Conservation (phyloP, 2,113 vertebrate species). For the Phylloscopus trochiloides region DNA sequence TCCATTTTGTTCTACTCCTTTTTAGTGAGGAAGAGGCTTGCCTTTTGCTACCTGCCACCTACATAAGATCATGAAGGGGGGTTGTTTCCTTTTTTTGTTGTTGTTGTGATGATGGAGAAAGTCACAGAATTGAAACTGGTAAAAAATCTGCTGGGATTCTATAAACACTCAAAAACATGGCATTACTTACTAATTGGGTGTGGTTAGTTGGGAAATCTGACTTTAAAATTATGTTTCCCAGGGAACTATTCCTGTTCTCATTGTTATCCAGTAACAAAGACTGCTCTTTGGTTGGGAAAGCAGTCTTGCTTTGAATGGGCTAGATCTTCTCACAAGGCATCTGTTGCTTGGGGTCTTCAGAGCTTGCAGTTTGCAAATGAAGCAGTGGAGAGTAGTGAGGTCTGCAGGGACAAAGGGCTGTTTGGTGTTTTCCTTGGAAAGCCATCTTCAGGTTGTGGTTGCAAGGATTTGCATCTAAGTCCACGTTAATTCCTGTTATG, state of each 20-base stretch:
- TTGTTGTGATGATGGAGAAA: not conserved
- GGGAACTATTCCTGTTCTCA: slow-evolving; percentile 7
- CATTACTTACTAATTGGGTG: slow-evolving; percentile 51
- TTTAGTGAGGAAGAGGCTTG: not conserved
- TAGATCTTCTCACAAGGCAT: not conserved
- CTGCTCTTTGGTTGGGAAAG: slow-evolving; percentile 4
- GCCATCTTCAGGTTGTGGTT: not conserved
- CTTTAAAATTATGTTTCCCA: slow-evolving; percentile 45
- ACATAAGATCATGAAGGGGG: fast-evolving
- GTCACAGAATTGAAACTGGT: not conserved
- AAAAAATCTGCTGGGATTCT: not conserved
- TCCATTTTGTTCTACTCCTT: not conserved
- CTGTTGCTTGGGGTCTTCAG: not conserved
- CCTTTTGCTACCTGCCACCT: not conserved
- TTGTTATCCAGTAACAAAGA: not conserved
- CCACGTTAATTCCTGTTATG: not conserved
- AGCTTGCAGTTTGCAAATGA: not conserved
- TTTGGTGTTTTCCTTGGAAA: slow-evolving; percentile 34
- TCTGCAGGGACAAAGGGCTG: not conserved
- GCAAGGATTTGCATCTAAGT: slow-evolving; percentile 1
- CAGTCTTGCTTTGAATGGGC: not conserved
- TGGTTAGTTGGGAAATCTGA: slow-evolving; percentile 60
- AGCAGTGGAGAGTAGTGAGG: not conserved
- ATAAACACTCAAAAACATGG: not conserved
- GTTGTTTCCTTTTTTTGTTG: not conserved